These are phyloP conservation scores for Patiria miniata DNA, from an alignment of 35 echinoderm and acorn worm species.

Conservation along the genomic window DNA sequence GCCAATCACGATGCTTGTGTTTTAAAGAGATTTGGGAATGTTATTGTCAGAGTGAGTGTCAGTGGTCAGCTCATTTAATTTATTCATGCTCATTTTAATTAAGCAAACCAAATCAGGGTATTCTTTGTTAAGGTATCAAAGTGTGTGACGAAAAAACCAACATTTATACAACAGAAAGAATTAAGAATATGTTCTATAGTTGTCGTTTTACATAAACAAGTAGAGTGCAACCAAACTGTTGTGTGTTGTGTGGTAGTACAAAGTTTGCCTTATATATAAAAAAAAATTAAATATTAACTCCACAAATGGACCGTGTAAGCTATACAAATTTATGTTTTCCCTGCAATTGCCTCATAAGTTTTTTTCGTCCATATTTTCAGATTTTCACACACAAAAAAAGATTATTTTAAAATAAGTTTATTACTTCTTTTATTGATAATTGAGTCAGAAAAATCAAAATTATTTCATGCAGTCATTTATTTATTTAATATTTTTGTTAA, in stretches of 20 bases:
- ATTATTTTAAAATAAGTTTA: no score
- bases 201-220: neutral
- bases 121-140: constrained; percentile 19
- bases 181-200: constrained; percentile 13
- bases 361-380: no score
- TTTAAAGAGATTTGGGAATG: neutral
- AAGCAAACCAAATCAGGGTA: constrained; percentile 15
- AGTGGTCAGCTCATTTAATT: neutral
- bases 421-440: no score
- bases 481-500: no score
- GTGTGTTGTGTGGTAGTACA: neutral
- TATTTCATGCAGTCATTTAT: no score
- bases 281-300: neutral
- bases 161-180: constrained; percentile 9
- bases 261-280: constrained; percentile 15
- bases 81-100: neutral
- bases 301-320: neutral
- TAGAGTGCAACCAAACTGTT: neutral
- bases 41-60: neutral
- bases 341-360: no score
- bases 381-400: no score
- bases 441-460: no score
- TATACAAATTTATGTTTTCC: neutral
- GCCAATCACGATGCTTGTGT: neutral
- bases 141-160: constrained; percentile 22